Conservation (phyloP, 2,113 vertebrate species). For the Gracilinanus agilis region DNA sequence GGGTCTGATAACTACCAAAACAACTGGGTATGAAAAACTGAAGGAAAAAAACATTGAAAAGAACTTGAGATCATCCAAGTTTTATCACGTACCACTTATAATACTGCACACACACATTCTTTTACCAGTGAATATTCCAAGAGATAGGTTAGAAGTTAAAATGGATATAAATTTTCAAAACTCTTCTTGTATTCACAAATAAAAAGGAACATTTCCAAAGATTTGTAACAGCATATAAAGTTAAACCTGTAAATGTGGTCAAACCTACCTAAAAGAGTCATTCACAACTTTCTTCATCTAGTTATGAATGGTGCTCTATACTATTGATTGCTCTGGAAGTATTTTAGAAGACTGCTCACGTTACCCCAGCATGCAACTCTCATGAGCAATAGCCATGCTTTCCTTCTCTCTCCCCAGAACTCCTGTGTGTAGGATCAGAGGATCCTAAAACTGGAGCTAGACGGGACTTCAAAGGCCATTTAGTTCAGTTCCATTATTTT, state of each 20-base stretch:
- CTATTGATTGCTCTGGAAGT: not conserved
- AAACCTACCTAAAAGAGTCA: not conserved
- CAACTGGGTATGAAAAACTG: not conserved
- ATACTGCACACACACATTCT: not conserved
- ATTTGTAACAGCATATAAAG: not conserved
- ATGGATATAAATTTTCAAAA: not conserved
- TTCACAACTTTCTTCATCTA: not conserved
- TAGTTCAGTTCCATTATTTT: not conserved
- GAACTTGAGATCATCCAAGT: not conserved
- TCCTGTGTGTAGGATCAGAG: too few species aligned
- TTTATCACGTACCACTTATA: not conserved
- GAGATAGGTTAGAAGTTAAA: not conserved
- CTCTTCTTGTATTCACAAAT: not conserved
- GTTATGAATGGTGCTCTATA: not conserved
- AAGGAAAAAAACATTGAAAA: not conserved
- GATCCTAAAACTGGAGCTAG: not conserved
- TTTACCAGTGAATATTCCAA: not conserved
- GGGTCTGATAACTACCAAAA: conserved; percentile 30
- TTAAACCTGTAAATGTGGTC: not conserved
- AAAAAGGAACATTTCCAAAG: not conserved
- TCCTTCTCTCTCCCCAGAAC: not conserved
- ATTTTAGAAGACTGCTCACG: not conserved
- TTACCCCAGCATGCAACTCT: not conserved
- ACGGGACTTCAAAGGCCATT: too few species aligned
- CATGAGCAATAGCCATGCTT: not conserved